phyloP scores from a whole-genome alignment of 2,888 invertebrate genomes.

The Sarcophaga subvicina region DNA sequence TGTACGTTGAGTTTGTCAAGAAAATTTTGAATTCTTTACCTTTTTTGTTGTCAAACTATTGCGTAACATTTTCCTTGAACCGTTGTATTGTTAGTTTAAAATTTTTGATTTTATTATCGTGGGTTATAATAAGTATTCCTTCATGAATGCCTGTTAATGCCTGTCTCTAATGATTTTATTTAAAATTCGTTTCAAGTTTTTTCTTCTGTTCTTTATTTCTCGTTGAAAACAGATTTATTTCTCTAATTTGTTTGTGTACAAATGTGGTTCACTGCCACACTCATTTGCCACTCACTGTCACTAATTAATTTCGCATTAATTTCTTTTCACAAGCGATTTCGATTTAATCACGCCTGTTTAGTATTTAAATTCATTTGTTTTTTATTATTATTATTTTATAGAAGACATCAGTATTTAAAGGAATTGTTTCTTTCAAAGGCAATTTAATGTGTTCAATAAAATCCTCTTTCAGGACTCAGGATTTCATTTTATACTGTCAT shows the following conservation, averaged over 20 bases:
- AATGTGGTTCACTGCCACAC: conserved; percentile 9
- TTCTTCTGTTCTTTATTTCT: too few species aligned
- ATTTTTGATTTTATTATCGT: too few species aligned
- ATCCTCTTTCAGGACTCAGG: too few species aligned
- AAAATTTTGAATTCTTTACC: not conserved
- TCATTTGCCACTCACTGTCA: not conserved
- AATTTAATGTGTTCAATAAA: too few species aligned
- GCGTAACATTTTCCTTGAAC: too few species aligned
- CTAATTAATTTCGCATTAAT: conserved; percentile 53
- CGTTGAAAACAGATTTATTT: conserved; percentile 13
- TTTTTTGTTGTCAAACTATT: not conserved
- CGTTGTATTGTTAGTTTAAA: too few species aligned
- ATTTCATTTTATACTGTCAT: too few species aligned
- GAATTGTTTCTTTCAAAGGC: not conserved
- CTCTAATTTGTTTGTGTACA: not conserved
- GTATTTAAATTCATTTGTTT: not conserved
- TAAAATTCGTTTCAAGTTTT: not conserved
- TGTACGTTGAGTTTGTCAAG: not conserved
- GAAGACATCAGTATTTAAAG: not conserved
- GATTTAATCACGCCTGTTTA: conserved; percentile 40
- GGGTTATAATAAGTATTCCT: not conserved
- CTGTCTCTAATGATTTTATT: not conserved
- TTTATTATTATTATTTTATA: not conserved
- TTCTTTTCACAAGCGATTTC: conserved; percentile 34
- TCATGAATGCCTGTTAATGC: too few species aligned